Evolutionary conservation across 2,113 vertebrate genomes (phyloP), one percentile per base, ranked within the genome.

Genomic region (Urocitellus parryii): DNA sequence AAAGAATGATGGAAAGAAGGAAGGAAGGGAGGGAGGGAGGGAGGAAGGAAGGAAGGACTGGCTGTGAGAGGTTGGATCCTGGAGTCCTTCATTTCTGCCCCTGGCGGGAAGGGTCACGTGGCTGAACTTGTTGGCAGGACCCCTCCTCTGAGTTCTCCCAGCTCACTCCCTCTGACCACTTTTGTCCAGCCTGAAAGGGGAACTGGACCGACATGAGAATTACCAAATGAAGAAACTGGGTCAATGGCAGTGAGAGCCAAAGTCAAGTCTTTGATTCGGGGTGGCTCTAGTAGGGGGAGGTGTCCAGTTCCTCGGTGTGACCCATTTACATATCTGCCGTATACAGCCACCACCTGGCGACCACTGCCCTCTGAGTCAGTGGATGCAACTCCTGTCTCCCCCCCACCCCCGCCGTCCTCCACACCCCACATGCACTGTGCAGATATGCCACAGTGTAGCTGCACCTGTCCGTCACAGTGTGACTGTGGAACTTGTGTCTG

Each of bases 1-100:
- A 29, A 14, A 58, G 24, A 25, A 63, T 45, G 45, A 45, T 9
- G 45, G 45, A 45, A 8, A n/a, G 29, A 4, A 29, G 8, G 25
- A 0, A 27, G 8, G 10, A 0, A 27, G 7, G 27, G 0, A 63
- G 7, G 22, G 3, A 63, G 22, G 27, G 10, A 63, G 22, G 8
- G 10, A 63, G 20, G 22, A 0, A 65, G 29, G 63, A 22, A 20
- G n/a, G 51, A 17, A 87, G 20, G 18, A 17, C 29, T 39, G 12
- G 10, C 20, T 5, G 32, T 14, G 17, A 14, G 86, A 34, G 22
- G 24, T 48, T 17, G 22, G 16, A 45, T 17, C 37, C n/a, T 20
- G 73, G 37, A 24, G 61, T 25, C 61, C 74, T 79, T 32, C 45
- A 2, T 58, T 56, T 12, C 51, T 68, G 37, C 42, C 56, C 27